Percentiles rank a stretch among this genome's conserved stretches.
Conservation (phyloP, 1,140 invertebrate species). For the Lanistes nyassanus region DNA sequence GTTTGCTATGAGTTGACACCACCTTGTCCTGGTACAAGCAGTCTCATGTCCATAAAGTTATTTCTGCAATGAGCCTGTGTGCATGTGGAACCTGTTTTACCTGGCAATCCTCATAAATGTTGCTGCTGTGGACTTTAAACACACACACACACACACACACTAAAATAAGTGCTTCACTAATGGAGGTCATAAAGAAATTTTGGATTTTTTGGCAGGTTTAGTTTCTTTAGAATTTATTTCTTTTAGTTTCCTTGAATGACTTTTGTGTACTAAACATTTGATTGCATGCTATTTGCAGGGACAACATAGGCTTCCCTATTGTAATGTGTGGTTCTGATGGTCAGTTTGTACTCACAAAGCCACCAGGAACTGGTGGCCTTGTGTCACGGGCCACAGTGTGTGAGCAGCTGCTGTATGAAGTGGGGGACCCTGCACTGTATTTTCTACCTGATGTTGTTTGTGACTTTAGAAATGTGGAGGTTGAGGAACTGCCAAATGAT, state of each 20-base stretch:
- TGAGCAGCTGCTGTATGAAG: conserved; percentile 72
- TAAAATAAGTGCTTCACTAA: too few relatives aligned
- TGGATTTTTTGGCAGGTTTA: background rate
- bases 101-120: too few relatives aligned
- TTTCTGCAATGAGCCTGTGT: too few relatives aligned
- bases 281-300: conserved; percentile 47
- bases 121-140: too few relatives aligned
- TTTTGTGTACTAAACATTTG: background rate
- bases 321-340: conserved; percentile 68
- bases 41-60: too few relatives aligned
- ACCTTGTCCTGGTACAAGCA: too few relatives aligned
- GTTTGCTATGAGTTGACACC: too few relatives aligned
- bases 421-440: conserved; percentile 69
- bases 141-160: too few relatives aligned
- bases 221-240: background rate
- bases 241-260: background rate
- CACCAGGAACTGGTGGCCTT: conserved; percentile 68
- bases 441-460: conserved; percentile 70
- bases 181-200: background rate
- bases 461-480: conserved; percentile 68
- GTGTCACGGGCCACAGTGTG: conserved; percentile 66
- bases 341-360: conserved; percentile 68
- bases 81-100: too few relatives aligned
- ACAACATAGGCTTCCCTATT: conserved; percentile 70
- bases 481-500: conserved; percentile 60